Evolutionary conservation across 1,140 invertebrate species (phyloP), one percentile per base, ranked within the genome.

Genomic region (Microplitis demolitor): DNA sequence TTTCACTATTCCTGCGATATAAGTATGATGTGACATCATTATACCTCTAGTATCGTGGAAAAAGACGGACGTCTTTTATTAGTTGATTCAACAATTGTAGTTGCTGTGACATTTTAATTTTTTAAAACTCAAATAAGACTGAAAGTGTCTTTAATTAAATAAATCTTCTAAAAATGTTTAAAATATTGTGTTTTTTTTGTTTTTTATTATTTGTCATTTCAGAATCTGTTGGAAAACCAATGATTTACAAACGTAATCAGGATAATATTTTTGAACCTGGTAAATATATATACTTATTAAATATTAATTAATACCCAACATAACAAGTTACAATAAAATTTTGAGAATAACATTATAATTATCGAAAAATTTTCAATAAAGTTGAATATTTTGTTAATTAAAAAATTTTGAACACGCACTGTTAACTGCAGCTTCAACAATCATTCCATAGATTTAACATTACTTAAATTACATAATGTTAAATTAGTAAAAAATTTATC

Each of bases 261-360:
- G 83, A 85, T 64, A 85, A 85, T 66, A 74, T 84, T 64, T 86
- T 82, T 66, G 83, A 85, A 66, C 82, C 82, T 74, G 83, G 84
- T 85, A 67, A 79, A 56, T 50, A 61, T 8, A 14, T 58, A 56
- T 53, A 16, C 69, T 66, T 5, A 3, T 50, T 74, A 16, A 3
- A 54, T 50, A 71, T 72, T 67, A n/a, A 13, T 61, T 56, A 14
- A 66, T 74, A 2, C 24, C 24, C 24, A 24, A 24, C 24, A 24
- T 24, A 24, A 24, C 34, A 11, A 63, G 37, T 66, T 50, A 62
- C 66, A 24, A 60, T 68, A 74, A 69, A 66, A 63, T 37, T 67
- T 50, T 9, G 6, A 69, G 16, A 11, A 56, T 13, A 13, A 3
- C 31, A 33, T 24, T 4, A 34, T 34, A 31, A 60, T 60, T n/a